Base-by-base conservation (phyloP, 2,888 invertebrate species). In the Synanthedon tipuliformis region DNA sequence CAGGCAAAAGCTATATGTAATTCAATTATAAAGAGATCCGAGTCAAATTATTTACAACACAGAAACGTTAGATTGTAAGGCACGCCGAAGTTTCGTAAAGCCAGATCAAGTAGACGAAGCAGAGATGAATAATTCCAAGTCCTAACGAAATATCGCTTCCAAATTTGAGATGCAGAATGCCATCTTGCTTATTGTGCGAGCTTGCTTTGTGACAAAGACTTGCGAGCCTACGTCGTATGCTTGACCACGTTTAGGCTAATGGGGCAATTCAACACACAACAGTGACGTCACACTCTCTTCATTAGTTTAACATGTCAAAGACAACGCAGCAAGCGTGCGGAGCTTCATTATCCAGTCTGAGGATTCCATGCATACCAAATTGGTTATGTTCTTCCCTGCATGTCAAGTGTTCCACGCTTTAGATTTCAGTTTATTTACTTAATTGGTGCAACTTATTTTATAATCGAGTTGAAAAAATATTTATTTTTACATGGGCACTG, bases 301-400 rank as follows among this genome's bases (percentile, higher is more conserved):
- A 54, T 56, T 54, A 54, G 56, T 57, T 57, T 57, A 53, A 53
- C 57, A 57, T 57, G 53, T 57, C 57, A 57, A 57, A 57, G 57
- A 54, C 53, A 54, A 54, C 55, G 18, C 52, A 50, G 51, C 40
- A 13, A 45, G 45, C 45, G 45, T 45, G 53, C 40, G 15, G 23
- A 34, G 51, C 40, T 50, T 13, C 45, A 45, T 45, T 45, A 45
- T 15, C 45, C 45, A 13, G 45, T 13, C 45, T 45, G 45, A 45
- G 45, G 45, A 45, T 45, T 45, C 45, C 45, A 45, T 45, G 45
- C 45, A 45, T 45, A 45, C 13, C 45, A 45, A 45, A 45, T 12
- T 45, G n/a, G 45, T n/a, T 45, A 45, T 15, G 7, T 45, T 45
- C 13, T 45, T n/a, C 15, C 11, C 13, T 34, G 16, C 40, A 53